phyloP scores from a whole-genome alignment of 2,888 invertebrate species.

The Pristionchus entomophagus region DNA sequence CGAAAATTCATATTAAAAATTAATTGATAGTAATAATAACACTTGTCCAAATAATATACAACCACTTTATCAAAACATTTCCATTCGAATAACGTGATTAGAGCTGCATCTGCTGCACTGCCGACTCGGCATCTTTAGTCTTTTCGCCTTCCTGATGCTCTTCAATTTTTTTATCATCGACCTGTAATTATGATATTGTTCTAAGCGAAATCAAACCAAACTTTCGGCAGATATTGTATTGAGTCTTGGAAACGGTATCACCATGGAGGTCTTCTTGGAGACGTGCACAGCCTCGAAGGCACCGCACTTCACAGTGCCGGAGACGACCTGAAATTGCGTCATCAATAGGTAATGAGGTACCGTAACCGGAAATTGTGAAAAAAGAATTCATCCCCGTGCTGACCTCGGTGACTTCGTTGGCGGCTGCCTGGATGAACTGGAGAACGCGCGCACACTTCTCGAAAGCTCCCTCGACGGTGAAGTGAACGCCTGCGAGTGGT shows the following conservation, averaged over 20 bases:
- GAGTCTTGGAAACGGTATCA: too few relatives aligned
- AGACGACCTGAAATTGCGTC: conserved; percentile 31
- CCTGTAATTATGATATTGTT: too few relatives aligned
- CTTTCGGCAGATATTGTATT: too few relatives aligned
- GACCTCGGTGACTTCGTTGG: conserved; percentile 37
- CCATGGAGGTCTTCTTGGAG: conserved; percentile 5
- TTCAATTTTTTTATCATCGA: neutral
- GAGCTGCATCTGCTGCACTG: neutral
- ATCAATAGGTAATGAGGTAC: neutral
- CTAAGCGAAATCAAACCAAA: too few relatives aligned
- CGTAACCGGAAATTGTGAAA: neutral
- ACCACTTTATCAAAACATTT: neutral
- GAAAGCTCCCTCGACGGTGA: conserved; percentile 35
- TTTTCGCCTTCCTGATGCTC: neutral
- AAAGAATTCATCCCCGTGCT: neutral
- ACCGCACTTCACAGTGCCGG: conserved; percentile 39
- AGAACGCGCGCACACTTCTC: conserved; percentile 37
- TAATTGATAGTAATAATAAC: too few relatives aligned
- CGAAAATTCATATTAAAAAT: too few relatives aligned
- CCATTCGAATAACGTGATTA: neutral
- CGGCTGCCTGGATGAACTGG: conserved; percentile 32
- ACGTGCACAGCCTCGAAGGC: conserved; percentile 40
- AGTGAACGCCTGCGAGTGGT: conserved; percentile 27
- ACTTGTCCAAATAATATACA: too few relatives aligned
- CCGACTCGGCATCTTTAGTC: neutral